Evolutionary conservation across 2,797 vertebrate genomes (phyloP), one percentile per base, ranked within the genome.

Genomic region (Melanotaenia nigrans): DNA sequence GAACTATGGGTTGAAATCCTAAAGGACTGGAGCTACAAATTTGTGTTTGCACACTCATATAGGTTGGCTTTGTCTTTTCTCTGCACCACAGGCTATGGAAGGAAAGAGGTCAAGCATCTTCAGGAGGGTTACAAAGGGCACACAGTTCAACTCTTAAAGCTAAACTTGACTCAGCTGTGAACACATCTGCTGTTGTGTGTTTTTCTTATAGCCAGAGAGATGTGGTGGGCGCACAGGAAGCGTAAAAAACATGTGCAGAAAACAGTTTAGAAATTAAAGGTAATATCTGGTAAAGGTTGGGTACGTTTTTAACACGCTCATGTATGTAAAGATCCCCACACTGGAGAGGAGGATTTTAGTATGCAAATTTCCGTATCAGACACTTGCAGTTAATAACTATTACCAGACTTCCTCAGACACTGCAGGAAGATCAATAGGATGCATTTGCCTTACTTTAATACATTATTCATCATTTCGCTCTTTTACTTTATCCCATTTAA

Each of bases 151-250:
- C 72, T 64, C 73, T 62, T 36, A 42, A 40, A 38, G 61, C 73
- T 71, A 76, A 90, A 88, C 84, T 62, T 54, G 77, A 83, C 63
- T 86, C 87, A 89, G 90, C 89, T 90, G 88, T 75, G 72, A 78
- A 85, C 78, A 90, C 85, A 90, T 83, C 76, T 85, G 84, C 75
- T 83, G 83, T 83, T 67, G 70, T 75, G 11, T 40, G 59, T 77
- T 65, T 77, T 71, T 75, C 28, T 73, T 85, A 28, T 20, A 3
- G 68, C 54, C 22, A 3, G 14, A 45, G 11, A 47, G 62, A 67
- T 61, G 28, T 18, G 56, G 58, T 7, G 35, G 36, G 66, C 61
- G 75, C 71, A 71, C 6, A 54, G 65, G 71, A 66, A 58, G 60
- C 16, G 22, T 30, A 55, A n/a, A 14, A 14, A 11, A 56, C 7